phyloP scores from a whole-genome alignment of 2,797 vertebrate genomes.

The Mionectes olivaceus region DNA sequence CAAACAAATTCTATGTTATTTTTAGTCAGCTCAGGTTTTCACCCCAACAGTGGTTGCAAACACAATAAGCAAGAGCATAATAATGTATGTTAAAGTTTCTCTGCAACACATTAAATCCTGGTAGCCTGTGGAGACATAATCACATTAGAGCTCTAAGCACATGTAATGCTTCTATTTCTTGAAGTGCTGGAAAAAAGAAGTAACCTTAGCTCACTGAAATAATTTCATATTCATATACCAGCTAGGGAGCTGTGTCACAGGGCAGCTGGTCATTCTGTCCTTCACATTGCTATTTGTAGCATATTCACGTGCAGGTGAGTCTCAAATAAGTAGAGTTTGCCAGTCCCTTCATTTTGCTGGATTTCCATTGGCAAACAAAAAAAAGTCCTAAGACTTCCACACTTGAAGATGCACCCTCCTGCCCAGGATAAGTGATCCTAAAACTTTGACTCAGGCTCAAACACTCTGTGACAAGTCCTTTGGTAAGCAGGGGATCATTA shows the following conservation, averaged over 20 bases:
- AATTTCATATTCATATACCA: background rate
- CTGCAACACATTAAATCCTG: background rate
- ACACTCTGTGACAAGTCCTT: background rate
- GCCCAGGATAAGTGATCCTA: background rate
- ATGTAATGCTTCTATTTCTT: slow-evolving; percentile 6
- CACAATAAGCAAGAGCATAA: background rate
- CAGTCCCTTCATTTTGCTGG: background rate
- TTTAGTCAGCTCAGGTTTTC: background rate
- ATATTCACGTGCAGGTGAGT: background rate
- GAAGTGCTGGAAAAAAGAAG: background rate
- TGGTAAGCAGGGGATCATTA: background rate
- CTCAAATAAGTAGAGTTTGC: background rate
- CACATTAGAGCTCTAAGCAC: slow-evolving; percentile 35
- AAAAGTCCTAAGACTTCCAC: background rate
- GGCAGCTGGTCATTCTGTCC: background rate
- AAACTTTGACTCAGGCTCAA: background rate
- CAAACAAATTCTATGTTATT: background rate
- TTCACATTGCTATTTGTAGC: background rate
- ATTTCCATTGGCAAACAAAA: background rate
- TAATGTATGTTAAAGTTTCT: background rate
- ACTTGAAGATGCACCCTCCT: background rate
- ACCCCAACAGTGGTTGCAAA: background rate
- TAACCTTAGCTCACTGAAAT: background rate
- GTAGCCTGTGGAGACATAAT: slow-evolving; percentile 31
- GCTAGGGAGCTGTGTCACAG: background rate